A percentile compares a stretch with the other conserved stretches of the same genome.
These are phyloP conservation scores for Athene noctua DNA, from an alignment of 2,113 vertebrate species.

Conservation along the genomic window DNA sequence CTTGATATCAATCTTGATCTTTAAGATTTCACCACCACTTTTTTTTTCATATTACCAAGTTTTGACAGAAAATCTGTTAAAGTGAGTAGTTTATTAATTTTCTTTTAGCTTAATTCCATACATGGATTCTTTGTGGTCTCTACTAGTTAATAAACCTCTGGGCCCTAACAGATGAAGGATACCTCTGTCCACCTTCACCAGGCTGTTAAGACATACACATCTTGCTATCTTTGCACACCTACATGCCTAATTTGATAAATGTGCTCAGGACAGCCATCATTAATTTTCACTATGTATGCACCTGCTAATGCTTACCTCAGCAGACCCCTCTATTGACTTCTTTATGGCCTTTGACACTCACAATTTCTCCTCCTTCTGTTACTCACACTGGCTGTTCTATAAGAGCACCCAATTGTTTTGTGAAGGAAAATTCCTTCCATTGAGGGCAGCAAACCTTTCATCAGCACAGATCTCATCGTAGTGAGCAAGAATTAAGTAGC, in stretches of 20 bases:
- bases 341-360: neutral
- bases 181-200: neutral
- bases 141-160: neutral
- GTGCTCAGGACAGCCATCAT: neutral
- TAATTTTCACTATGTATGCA: neutral
- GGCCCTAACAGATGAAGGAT: neutral
- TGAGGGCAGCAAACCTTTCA: neutral
- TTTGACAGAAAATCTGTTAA: neutral
- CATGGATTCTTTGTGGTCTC: neutral
- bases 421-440: neutral
- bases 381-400: rapidly evolving
- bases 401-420: neutral
- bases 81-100: neutral
- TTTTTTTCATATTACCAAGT: neutral
- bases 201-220: rapidly evolving
- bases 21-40: neutral
- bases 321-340: neutral
- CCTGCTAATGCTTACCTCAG: neutral
- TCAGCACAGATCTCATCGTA: neutral
- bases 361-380: neutral
- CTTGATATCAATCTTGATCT: neutral
- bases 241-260: neutral
- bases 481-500: neutral
- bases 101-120: neutral
- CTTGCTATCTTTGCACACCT: neutral